A percentile compares a stretch with the other conserved stretches of the same genome.
Evolutionary conservation across 1,140 invertebrate genomes (phyloP).

Genomic region (Diprion similis): DNA sequence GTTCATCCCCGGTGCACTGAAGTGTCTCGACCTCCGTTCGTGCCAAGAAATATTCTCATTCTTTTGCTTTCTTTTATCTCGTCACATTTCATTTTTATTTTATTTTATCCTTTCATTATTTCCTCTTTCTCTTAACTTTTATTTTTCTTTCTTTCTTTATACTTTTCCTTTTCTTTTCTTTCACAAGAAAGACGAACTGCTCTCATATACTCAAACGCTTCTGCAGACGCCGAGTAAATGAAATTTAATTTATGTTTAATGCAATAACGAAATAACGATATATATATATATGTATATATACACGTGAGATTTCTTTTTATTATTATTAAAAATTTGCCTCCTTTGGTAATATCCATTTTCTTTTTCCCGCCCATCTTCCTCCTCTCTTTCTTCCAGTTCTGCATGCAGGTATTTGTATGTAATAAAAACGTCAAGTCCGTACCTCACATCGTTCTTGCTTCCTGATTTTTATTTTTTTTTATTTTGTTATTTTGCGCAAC

Average conservation of each 20-base stretch:
- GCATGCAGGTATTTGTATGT: not conserved
- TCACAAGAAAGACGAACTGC: not conserved
- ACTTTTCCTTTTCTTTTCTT: too few species aligned
- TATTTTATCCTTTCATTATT: not conserved
- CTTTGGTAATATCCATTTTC: not conserved
- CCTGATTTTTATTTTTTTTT: too few species aligned
- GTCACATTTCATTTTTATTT: not conserved
- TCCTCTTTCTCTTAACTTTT: too few species aligned
- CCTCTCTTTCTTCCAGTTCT: not conserved
- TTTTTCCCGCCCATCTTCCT: not conserved
- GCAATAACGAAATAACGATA: not conserved
- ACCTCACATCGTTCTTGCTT: too few species aligned
- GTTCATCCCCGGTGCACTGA: not conserved
- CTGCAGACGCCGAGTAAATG: not conserved
- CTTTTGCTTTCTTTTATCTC: not conserved
- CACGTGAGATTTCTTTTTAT: too few species aligned
- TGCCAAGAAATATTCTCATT: conserved; percentile 4
- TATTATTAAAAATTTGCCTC: not conserved
- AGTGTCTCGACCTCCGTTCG: conserved; percentile 1
- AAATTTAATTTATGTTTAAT: not conserved
- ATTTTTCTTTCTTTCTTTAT: too few species aligned
- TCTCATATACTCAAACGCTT: not conserved
- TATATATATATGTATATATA: too few species aligned
- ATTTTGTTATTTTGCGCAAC: too few species aligned
- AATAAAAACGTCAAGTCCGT: too few species aligned